These are phyloP conservation scores for Myotis yumanensis DNA, from an alignment of 2,113 vertebrate genomes.

Conservation along the genomic window DNA sequence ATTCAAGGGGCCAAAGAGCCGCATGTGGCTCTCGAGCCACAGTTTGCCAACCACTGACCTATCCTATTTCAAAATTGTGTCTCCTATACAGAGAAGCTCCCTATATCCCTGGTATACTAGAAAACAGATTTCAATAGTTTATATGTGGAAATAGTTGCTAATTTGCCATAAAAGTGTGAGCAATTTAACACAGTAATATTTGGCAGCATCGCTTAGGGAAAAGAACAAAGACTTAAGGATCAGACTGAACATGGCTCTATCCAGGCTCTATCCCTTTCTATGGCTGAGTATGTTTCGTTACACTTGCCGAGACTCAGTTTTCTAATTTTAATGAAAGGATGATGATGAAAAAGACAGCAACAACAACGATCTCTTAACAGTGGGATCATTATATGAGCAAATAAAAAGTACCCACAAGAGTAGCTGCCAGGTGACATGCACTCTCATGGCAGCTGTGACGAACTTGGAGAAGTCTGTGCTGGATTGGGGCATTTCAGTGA, in stretches of 20 bases:
- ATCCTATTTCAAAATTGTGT: not conserved
- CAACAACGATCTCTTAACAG: not conserved
- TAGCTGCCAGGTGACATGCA: not conserved
- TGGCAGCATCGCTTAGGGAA: not conserved
- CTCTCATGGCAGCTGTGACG: not conserved
- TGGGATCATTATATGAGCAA: not conserved
- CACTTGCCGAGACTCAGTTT: not conserved
- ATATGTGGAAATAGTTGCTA: not conserved
- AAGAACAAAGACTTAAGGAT: constrained; percentile 1
- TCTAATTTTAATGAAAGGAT: not conserved
- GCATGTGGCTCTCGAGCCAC: no score
- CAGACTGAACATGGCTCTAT: not conserved
- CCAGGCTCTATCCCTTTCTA: not conserved
- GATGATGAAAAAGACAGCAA: not conserved
- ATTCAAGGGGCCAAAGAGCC: no score
- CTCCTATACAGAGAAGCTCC: not conserved
- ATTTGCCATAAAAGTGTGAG: not conserved
- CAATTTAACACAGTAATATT: not conserved
- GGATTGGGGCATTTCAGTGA: not conserved
- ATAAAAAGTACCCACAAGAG: not conserved
- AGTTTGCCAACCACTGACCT: no score
- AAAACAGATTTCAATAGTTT: constrained; percentile 22
- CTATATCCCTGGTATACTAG: not conserved
- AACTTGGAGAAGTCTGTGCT: not conserved
- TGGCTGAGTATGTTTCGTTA: not conserved